Evolutionary conservation across 2,797 vertebrate species (phyloP), one percentile per base, ranked within the genome.

Genomic region (Silurus lanzhouensis): DNA sequence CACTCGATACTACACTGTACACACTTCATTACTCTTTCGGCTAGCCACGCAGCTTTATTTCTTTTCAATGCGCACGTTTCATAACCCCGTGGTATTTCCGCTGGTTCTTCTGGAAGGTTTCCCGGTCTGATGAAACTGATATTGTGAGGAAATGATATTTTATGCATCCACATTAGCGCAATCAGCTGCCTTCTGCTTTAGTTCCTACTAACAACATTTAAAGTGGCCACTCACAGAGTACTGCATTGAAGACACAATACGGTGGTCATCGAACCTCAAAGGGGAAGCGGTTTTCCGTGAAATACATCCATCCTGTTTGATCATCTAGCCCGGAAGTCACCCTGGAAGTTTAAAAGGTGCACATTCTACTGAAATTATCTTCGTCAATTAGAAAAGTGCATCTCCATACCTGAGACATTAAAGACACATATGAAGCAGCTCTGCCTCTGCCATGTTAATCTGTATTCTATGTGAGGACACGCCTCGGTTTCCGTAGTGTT

Each of bases 51-150:
- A 76, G n/a, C n/a, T 31, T 52, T 8, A 13, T 77, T 77, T 77
- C 57, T 14, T 60, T 77, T 27, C 20, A 77, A 20, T 9, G 27
- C 20, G 19, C 25, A 58, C 17, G 48, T 60, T 79, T 79, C n/a
- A 46, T n/a, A 63, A 64, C 2, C 31, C 20, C 58, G 63, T 46
- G 58, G 31, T 5, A 7, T 63, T 63, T 78, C 57, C 76, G 44
- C 58, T 63, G 76, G 31, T 61, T 44, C 9, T 38, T 78, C 76
- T 78, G 12, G 27, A 78, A 78, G 75, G 5, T n/a, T 61, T 78
- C 19, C 57, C 19, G 44, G 75, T 7, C 27, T 61, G 38, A 78
- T 57, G 20, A 78, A 78, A 78, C 58, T 14, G 76, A 78, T 60
- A 38, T 61, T 44, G 27, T 2, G 5, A 31, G 52, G 55, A 76